Evolutionary conservation across 92 coral and sea anemone species (phyloP).

Genomic region (Actinernus sp.): DNA sequence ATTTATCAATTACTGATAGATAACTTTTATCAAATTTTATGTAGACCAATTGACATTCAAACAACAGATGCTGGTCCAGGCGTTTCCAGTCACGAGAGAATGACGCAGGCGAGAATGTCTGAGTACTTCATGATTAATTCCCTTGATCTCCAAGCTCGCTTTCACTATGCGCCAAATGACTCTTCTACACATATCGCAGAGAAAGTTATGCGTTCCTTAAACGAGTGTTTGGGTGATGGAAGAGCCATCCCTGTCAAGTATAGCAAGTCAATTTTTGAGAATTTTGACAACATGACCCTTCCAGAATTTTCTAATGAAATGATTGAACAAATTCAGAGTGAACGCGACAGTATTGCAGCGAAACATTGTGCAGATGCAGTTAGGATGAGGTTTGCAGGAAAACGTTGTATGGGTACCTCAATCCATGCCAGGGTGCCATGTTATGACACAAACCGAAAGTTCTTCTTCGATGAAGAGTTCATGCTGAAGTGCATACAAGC

Average conservation of each 20-base stretch:
- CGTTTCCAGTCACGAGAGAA: conserved; percentile 42
- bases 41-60: conserved; percentile 40
- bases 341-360: conserved; percentile 1
- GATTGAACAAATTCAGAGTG: conserved; percentile 6
- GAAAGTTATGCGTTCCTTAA: conserved; percentile 34
- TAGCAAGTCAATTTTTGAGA: conserved; percentile 12
- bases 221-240: conserved; percentile 45
- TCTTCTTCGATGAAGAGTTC: conserved; percentile 46
- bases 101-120: conserved; percentile 39
- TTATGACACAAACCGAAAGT: conserved; percentile 11
- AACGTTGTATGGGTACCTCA: conserved; percentile 43
- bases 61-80: conserved; percentile 63
- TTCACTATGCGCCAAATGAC: conserved; percentile 53
- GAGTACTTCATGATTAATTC: conserved; percentile 45
- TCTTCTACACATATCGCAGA: conserved; percentile 35
- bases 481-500: conserved; percentile 42
- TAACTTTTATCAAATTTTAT: not conserved
- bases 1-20: too few relatives aligned
- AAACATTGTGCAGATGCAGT: conserved; percentile 25
- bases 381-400: conserved; percentile 13
- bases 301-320: conserved; percentile 15
- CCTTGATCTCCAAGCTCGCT: conserved; percentile 37
- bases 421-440: conserved; percentile 11
- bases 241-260: conserved; percentile 24
- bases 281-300: conserved; percentile 3